Evolutionary conservation across 2,113 vertebrate species (phyloP).

Genomic region (Carettochelys insculpta): DNA sequence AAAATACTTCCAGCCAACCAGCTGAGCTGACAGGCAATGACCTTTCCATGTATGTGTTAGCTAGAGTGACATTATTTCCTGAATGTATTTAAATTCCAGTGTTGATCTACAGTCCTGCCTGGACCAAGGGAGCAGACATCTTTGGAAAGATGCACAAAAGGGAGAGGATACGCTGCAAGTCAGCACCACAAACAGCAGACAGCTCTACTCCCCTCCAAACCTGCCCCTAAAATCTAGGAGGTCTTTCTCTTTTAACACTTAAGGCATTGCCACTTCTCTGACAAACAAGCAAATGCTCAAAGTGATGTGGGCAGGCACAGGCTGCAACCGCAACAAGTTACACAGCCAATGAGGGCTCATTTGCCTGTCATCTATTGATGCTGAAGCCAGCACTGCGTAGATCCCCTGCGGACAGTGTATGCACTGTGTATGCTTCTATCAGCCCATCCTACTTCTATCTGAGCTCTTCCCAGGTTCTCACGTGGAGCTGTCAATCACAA

Average conservation of each 20-base stretch:
- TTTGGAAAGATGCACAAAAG: conserved; percentile 17
- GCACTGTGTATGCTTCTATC: neutral
- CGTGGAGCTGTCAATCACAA: no score
- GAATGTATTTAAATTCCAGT: conserved; percentile 61
- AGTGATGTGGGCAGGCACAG: neutral
- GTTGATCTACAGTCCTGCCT: conserved; percentile 47
- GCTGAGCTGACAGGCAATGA: neutral
- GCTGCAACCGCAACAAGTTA: neutral
- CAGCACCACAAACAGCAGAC: neutral
- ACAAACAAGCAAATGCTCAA: neutral
- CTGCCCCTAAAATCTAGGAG: neutral
- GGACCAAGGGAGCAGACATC: conserved; percentile 33
- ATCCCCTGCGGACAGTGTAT: neutral
- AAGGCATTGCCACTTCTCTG: neutral
- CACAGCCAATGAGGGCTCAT: fast-evolving
- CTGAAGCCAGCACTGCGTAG: neutral
- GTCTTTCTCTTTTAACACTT: conserved; percentile 54
- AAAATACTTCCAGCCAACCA: neutral
- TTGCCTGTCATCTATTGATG: neutral
- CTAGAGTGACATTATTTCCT: conserved; percentile 34
- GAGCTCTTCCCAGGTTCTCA: neutral
- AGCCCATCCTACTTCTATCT: neutral
- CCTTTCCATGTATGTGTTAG: conserved; percentile 38
- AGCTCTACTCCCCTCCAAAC: neutral
- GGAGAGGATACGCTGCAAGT: neutral